These are phyloP conservation scores for Agrotis segetum DNA, from an alignment of 2,888 invertebrate genomes.

Conservation along the genomic window DNA sequence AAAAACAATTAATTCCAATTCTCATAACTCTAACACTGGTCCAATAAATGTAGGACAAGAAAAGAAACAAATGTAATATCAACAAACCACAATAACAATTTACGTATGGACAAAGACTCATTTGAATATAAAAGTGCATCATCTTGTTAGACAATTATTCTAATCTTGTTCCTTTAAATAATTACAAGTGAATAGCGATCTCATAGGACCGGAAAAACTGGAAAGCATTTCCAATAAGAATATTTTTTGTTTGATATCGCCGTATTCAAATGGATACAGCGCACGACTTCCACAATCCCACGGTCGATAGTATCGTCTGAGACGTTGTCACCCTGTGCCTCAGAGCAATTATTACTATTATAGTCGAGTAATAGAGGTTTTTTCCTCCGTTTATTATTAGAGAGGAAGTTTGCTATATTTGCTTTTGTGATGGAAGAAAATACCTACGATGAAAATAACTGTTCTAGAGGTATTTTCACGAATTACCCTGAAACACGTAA, in stretches of 20 bases:
- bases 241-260: conserved; percentile 68
- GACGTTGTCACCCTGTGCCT: conserved; percentile 47
- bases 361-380: conserved; percentile 34
- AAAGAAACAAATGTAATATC: conserved; percentile 62
- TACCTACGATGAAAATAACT: conserved; percentile 11
- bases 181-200: conserved; percentile 68
- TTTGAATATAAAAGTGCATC: conserved; percentile 84
- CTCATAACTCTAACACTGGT: conserved; percentile 65
- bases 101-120: conserved; percentile 81
- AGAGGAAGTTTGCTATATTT: conserved; percentile 41
- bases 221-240: conserved; percentile 83
- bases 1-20: conserved; percentile 48
- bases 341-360: conserved; percentile 45
- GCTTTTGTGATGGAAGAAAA: conserved; percentile 31
- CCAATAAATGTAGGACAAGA: conserved; percentile 63
- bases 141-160: conserved; percentile 76
- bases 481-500: too few relatives aligned
- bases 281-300: conserved; percentile 82
- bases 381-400: conserved; percentile 43
- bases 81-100: conserved; percentile 69
- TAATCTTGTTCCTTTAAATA: conserved; percentile 81
- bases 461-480: neutral
- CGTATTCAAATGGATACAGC: conserved; percentile 67
- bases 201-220: conserved; percentile 88
- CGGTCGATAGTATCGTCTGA: conserved; percentile 69